Evolutionary conservation across 2,113 vertebrate genomes (phyloP).

Genomic region (Mobula birostris): DNA sequence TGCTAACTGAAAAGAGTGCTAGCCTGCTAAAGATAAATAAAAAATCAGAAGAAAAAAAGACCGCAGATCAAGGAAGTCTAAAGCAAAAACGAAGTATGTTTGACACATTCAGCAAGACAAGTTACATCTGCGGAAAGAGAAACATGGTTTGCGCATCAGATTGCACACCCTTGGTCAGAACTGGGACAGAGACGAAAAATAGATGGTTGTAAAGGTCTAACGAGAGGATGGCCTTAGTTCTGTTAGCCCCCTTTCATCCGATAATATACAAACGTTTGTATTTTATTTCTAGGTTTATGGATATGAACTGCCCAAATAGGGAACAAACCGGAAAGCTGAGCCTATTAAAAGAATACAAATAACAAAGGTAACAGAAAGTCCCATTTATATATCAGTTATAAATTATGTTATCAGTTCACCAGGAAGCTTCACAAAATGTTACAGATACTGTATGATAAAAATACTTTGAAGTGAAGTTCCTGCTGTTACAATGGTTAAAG

Average conservation of each 20-base stretch:
- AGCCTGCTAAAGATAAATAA: neutral
- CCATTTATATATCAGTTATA: neutral
- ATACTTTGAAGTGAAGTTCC: neutral
- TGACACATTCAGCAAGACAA: no score
- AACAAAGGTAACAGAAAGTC: neutral
- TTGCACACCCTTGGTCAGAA: no score
- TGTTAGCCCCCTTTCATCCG: neutral
- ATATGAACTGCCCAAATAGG: neutral
- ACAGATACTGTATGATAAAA: neutral
- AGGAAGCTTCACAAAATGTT: neutral
- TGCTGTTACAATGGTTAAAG: neutral
- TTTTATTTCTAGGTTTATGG: neutral
- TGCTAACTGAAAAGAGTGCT: neutral
- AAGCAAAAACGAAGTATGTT: no score
- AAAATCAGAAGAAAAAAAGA: neutral
- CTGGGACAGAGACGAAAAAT: no score
- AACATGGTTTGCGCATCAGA: no score
- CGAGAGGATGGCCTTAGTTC: neutral
- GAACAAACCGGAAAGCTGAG: neutral
- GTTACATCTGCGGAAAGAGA: no score
- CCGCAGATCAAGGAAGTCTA: no score
- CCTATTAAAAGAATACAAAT: neutral
- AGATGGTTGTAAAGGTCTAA: no score
- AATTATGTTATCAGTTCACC: neutral
- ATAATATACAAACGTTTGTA: neutral